phyloP scores from a whole-genome alignment of 2,888 invertebrate genomes.

The Tenthredo notha region DNA sequence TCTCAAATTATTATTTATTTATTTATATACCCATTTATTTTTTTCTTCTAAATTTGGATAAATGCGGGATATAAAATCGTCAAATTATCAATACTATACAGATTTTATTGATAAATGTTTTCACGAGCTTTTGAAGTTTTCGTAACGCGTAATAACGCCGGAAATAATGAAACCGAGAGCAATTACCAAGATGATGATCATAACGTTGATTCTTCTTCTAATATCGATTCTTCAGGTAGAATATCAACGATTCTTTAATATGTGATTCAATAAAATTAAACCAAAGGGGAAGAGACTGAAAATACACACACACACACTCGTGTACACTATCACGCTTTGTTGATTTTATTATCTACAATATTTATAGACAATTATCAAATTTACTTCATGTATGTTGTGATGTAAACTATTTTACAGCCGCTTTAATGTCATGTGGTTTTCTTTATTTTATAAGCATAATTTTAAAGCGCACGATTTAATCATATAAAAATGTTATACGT shows the following conservation, averaged over 20 bases:
- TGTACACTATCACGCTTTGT: neutral
- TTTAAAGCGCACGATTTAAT: neutral
- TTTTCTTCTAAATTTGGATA: neutral
- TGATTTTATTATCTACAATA: neutral
- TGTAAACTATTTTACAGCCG: neutral
- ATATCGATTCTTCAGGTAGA: constrained; percentile 20
- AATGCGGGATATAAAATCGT: neutral
- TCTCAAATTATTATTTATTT: neutral
- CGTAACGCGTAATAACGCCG: neutral
- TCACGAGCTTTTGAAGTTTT: constrained; percentile 34
- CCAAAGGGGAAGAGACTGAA: no score
- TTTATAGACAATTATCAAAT: neutral
- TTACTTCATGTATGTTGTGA: neutral
- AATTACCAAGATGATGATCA: neutral
- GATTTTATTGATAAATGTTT: constrained; percentile 22
- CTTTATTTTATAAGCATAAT: neutral
- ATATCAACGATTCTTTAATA: neutral
- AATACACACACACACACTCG: no score
- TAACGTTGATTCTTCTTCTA: constrained; percentile 1
- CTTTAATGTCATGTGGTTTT: neutral
- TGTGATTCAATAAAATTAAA: neutral
- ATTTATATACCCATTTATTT: neutral
- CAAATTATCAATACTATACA: neutral
- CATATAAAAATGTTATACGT: neutral
- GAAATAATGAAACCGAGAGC: neutral